Conservation (phyloP, 2,888 invertebrate genomes). For the Strigamia maritima region DNA sequence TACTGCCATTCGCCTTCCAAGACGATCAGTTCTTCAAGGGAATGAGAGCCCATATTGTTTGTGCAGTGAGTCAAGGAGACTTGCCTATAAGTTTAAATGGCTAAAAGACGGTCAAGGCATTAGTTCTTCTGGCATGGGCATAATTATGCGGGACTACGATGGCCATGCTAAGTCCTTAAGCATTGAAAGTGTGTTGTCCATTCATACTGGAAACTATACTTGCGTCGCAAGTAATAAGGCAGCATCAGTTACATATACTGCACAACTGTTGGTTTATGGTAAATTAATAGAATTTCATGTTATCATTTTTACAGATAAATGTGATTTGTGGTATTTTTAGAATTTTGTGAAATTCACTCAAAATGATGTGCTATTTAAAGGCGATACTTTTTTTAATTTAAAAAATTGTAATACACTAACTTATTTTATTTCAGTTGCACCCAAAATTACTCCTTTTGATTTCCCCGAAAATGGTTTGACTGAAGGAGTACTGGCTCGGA, state of each 20-base stretch:
- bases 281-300: constrained; percentile 2
- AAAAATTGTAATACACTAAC: neutral
- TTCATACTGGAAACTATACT: constrained; percentile 47
- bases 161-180: constrained; percentile 46
- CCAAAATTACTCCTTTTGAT: constrained; percentile 52
- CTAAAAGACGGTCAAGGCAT: constrained; percentile 51
- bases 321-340: neutral
- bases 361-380: neutral
- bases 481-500: constrained; percentile 57
- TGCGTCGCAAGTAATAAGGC: constrained; percentile 46
- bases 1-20: constrained; percentile 71
- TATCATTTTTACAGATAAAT: constrained; percentile 1
- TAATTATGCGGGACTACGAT: constrained; percentile 44
- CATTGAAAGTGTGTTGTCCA: constrained; percentile 45
- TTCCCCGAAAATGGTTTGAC: constrained; percentile 57
- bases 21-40: constrained; percentile 67
- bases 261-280: constrained; percentile 46
- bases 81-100: constrained; percentile 73
- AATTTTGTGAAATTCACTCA: neutral
- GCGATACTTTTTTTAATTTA: neutral
- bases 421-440: constrained; percentile 12
- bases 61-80: constrained; percentile 73
- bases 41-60: constrained; percentile 68
- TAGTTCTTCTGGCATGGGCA: constrained; percentile 43
- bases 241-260: constrained; percentile 45